Evolutionary conservation across 1,140 invertebrate genomes (phyloP).

Genomic region (Drosophila insularis): DNA sequence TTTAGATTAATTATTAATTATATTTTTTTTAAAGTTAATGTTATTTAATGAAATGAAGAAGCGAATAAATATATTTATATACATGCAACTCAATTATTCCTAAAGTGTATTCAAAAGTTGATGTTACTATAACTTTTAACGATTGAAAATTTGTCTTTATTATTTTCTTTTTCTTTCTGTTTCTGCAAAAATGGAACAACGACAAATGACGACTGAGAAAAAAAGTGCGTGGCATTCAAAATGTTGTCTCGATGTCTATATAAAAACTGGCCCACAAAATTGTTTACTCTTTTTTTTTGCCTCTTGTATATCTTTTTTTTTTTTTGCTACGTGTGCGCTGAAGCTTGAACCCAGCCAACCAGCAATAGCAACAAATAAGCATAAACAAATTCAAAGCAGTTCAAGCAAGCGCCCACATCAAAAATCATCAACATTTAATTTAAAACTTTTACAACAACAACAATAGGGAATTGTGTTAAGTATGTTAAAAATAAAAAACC

Average conservation of each 20-base stretch:
- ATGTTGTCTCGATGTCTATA: conserved; percentile 36
- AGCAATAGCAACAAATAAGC: conserved; percentile 44
- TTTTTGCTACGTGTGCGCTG: conserved; percentile 48
- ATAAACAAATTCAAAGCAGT: conserved; percentile 75
- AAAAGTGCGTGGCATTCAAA: conserved; percentile 53
- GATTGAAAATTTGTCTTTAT: neutral
- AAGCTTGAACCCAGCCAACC: conserved; percentile 53
- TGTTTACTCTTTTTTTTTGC: conserved; percentile 14
- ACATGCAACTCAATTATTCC: too few relatives aligned
- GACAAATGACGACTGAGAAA: conserved; percentile 13
- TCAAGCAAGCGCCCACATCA: conserved; percentile 71
- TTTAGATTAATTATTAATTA: too few relatives aligned
- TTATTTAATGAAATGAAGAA: too few relatives aligned
- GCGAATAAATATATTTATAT: too few relatives aligned
- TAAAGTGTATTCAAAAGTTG: neutral
- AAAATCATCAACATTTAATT: conserved; percentile 67
- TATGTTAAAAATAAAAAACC: conserved; percentile 33
- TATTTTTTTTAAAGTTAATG: too few relatives aligned
- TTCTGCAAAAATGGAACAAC: conserved; percentile 1
- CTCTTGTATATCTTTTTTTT: neutral
- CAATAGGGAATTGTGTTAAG: conserved; percentile 38
- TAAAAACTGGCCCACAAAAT: conserved; percentile 59
- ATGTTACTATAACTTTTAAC: neutral
- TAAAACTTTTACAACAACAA: conserved; percentile 34
- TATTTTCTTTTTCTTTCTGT: conserved; percentile 13